Conservation (phyloP, 2,888 invertebrate genomes). For the Oligia latruncula region DNA sequence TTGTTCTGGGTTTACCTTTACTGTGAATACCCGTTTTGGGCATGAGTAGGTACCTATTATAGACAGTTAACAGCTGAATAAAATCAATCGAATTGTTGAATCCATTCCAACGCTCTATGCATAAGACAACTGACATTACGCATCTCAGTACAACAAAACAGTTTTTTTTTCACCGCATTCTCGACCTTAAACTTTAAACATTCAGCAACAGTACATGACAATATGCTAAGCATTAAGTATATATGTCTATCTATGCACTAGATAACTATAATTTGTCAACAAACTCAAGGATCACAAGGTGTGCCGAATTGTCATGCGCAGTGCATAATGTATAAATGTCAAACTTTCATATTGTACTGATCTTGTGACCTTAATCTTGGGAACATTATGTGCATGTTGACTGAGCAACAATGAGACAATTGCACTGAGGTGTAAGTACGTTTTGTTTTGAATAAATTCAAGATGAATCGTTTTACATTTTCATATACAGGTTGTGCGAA, state of each 20-base stretch:
- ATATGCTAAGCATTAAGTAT: slow-evolving; percentile 16
- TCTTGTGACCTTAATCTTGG: slow-evolving; percentile 62
- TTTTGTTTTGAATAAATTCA: slow-evolving; percentile 30
- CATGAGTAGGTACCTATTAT: neutral
- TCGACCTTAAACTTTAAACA: slow-evolving; percentile 33
- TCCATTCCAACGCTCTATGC: neutral
- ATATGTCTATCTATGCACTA: slow-evolving; percentile 22
- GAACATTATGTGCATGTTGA: slow-evolving; percentile 53
- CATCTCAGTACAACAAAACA: neutral
- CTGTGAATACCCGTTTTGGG: neutral
- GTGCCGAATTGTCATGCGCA: slow-evolving; percentile 50
- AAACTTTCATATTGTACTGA: slow-evolving; percentile 70
- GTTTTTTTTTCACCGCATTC: slow-evolving; percentile 5
- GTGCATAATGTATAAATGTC: slow-evolving; percentile 64
- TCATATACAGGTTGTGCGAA: neutral
- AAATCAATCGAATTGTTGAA: neutral
- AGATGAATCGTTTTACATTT: neutral
- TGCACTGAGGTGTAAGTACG: slow-evolving; percentile 23
- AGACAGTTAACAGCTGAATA: neutral
- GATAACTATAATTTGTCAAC: slow-evolving; percentile 51
- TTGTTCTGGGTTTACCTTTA: neutral
- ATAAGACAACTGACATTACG: neutral
- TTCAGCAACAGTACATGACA: slow-evolving; percentile 25
- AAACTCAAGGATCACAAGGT: slow-evolving; percentile 57
- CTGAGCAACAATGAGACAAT: slow-evolving; percentile 32